Evolutionary conservation across 2,113 vertebrate genomes (phyloP), one percentile per base, ranked within the genome.

Genomic region (Sapajus apella): DNA sequence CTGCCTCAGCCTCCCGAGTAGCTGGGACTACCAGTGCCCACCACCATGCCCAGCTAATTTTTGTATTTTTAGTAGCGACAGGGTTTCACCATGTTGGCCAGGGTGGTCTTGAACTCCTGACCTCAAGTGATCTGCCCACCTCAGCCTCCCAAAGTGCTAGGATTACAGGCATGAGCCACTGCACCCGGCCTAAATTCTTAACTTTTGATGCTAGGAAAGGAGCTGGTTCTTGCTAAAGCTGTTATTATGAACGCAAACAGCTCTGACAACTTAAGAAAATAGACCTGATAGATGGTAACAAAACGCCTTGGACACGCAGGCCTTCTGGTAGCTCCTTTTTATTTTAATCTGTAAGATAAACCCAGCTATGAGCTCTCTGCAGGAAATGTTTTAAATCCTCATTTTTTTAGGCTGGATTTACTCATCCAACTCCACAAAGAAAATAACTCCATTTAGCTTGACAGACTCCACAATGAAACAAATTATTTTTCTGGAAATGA

Each of bases 401-500:
- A 37, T 91, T 35, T 93, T 64, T 91, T 95, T 76, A 77, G n/a
- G 50, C 70, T 47, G 72, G 87, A 95, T 96, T 97, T 87, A 84
- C 91, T 94, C n/a, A 3, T 92, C 70, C 76, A 85, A 6, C 56
- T 45, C 47, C 27, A 70, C 64, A 72, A 75, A 96, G 91, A 90
- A 94, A 91, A 90, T 87, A 93, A 95, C 58, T 97, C 56, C 87
- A 75, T 96, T 94, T 84, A 93, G 96, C 87, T 79, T 92, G 93
- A 97, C 93, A 97, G 95, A 95, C 87, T 91, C 79, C 72, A 93
- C 75, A 50, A 81, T 45, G 94, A 95, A 98, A 97, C 97, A 96
- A 95, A 97, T 97, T 94, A 94, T 97, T 97, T 96, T 97, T 96
- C 92, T 97, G 84, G 95, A 96, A 96, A 85, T 70, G 84, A 96